Conservation (phyloP, 1,140 invertebrate species). For the Agrypnia vestita region DNA sequence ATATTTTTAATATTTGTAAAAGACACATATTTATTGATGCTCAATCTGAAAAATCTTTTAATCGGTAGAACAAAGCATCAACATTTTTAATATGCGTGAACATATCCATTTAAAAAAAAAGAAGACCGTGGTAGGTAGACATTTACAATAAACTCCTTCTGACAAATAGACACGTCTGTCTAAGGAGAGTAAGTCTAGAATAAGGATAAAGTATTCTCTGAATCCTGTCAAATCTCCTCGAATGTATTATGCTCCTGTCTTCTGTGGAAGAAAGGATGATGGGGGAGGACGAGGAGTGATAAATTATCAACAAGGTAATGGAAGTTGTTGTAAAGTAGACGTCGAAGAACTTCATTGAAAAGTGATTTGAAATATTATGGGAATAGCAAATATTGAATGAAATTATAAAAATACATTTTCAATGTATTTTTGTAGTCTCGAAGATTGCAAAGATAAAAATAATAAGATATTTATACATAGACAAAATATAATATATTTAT, state of each 20-base stretch:
- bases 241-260: constrained; percentile 15
- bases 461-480: too few species aligned
- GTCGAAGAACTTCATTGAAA: constrained; percentile 14
- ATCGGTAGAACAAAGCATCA: too few species aligned
- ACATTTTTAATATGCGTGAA: too few species aligned
- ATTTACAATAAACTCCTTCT: not conserved
- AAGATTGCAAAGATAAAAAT: too few species aligned
- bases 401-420: too few species aligned
- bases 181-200: not conserved
- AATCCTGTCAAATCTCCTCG: constrained; percentile 22
- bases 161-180: not conserved
- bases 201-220: not conserved
- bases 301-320: constrained; percentile 40
- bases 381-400: not conserved
- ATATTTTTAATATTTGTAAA: too few species aligned
- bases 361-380: constrained; percentile 27
- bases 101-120: too few species aligned
- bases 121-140: too few species aligned
- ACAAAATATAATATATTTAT: too few species aligned
- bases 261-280: not conserved
- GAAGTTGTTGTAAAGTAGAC: constrained; percentile 27
- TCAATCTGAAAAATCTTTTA: too few species aligned
- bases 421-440: too few species aligned
- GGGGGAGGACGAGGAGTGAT: constrained; percentile 10
- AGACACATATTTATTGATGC: too few species aligned